Base-by-base conservation (phyloP, 2,113 vertebrate species). In the Melanostigma gelatinosum region DNA sequence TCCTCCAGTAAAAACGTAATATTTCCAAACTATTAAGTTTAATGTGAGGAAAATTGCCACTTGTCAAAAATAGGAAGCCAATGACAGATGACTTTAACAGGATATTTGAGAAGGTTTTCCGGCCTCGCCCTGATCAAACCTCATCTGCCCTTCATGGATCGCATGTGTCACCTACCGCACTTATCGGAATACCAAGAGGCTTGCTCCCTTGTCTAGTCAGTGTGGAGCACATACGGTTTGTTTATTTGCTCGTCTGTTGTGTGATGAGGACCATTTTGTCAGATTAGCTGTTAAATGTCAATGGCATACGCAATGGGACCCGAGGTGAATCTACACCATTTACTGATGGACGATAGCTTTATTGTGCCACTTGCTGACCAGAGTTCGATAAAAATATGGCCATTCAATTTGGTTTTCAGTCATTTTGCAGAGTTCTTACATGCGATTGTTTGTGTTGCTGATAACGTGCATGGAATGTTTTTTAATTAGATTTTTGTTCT, bases 231-330 rank as follows among this genome's bases (percentile, higher is more conserved):
- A 66, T 72, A 67, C 29, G 40, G 55, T 81, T 68, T 71, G 20
- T 79, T 46, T 27, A 63, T 73, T 80, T 58, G 72, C 70, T 84
- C 38, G 29, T 77, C 72, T 83, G 46, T 77, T 86, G n/a, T 8
- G 36, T 63, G 46, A 81, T 52, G 36, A 73, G 61, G 46, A 83
- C 54, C 71, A 57, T 72, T 73, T 55, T 66, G 62, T 79, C 32
- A 75, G 71, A 88, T 69, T 69, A 73, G 74, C 67, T 13, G 32
- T 48, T 72, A 87, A 90, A 91, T 92, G 88, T 88, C 83, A 91
- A 77, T 10, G 29, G 20, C 48, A 65, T 27, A 32, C 36, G 60
- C 50, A 32, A 65, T 2, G 15, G 24, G 29, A 42, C 32, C 69
- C 40, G 68, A n/a, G 58, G 80, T 73, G 67, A 85, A 69, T 71